A percentile compares a stretch with the other conserved stretches of the same genome.
phyloP scores from a whole-genome alignment of 2,888 invertebrate species.

The Chrysomela aeneicollis region DNA sequence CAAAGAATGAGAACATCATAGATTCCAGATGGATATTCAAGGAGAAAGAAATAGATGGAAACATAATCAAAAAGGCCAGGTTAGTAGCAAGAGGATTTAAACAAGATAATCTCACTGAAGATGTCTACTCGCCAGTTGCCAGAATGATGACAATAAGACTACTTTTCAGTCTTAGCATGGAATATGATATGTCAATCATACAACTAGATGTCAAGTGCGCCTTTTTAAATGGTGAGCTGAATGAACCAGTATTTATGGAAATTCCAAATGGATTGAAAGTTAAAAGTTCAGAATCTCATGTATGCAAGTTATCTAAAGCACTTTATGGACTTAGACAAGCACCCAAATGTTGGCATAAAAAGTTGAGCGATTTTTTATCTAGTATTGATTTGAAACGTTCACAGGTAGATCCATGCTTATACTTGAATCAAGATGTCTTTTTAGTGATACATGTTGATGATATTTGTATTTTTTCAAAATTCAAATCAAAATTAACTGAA shows the following conservation, averaged over 20 bases:
- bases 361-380: too few relatives aligned
- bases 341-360: conserved; percentile 7
- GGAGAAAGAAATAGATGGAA: neutral
- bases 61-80: too few relatives aligned
- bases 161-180: neutral
- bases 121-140: conserved; percentile 15
- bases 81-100: conserved; percentile 11
- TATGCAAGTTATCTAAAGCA: conserved; percentile 5
- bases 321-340: conserved; percentile 12
- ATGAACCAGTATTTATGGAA: neutral
- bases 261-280: too few relatives aligned
- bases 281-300: too few relatives aligned
- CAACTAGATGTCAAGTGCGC: conserved; percentile 17
- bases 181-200: neutral
- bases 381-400: neutral
- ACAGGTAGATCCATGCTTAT: too few relatives aligned
- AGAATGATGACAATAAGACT: conserved; percentile 13
- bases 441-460: too few relatives aligned
- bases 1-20: neutral
- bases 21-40: neutral
- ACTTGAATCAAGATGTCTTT: too few relatives aligned
- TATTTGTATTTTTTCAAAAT: too few relatives aligned
- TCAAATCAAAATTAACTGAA: too few relatives aligned
- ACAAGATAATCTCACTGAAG: neutral
- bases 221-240: conserved; percentile 9